Conservation (phyloP, 23 tunicate species). For the Halocynthia roretzi region DNA sequence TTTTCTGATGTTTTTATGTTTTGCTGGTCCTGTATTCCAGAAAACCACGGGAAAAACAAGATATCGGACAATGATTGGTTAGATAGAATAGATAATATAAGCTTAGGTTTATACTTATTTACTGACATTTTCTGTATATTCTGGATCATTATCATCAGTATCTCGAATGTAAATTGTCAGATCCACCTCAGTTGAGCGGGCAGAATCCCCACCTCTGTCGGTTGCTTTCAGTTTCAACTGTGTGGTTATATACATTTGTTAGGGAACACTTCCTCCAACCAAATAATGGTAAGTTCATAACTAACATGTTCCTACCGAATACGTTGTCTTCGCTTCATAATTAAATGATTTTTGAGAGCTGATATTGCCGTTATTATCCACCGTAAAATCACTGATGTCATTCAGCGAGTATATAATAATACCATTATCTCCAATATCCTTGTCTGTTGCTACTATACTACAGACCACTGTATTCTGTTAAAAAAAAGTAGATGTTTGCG, state of each 20-base stretch:
- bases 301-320: constrained; percentile 11
- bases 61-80: not conserved
- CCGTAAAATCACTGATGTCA: not conserved
- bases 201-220: constrained; percentile 28
- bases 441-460: constrained; percentile 21
- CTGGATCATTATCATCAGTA: constrained; percentile 19
- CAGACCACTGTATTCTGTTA: constrained; percentile 27
- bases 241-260: too few relatives aligned
- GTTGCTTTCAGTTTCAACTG: constrained; percentile 28
- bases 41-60: not conserved
- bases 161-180: constrained; percentile 14
- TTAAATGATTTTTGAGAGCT: not conserved
- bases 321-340: constrained; percentile 3
- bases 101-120: not conserved
- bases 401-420: constrained; percentile 18
- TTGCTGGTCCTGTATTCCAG: constrained; percentile 16
- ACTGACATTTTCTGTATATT: not conserved
- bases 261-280: not conserved
- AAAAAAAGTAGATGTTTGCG: not conserved
- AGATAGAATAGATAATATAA: not conserved
- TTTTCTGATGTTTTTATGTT: constrained; percentile 15
- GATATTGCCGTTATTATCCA: too few relatives aligned
- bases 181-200: constrained; percentile 20
- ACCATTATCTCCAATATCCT: constrained; percentile 28
- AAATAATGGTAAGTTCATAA: not conserved